Percentiles rank a stretch among this genome's conserved stretches.
Evolutionary conservation across 2,888 invertebrate species (phyloP).

Genomic region (Synergus japonicus): DNA sequence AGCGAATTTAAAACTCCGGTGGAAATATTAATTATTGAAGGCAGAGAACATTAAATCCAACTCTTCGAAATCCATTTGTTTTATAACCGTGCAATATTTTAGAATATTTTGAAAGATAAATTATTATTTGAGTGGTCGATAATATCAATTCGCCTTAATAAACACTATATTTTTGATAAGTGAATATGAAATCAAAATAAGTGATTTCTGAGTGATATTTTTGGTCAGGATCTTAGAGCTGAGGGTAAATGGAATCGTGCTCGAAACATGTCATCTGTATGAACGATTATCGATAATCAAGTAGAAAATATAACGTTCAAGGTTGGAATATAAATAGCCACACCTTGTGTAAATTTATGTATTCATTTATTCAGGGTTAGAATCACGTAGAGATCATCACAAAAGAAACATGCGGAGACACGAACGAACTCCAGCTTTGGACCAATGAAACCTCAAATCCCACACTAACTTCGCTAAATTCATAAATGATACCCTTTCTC

Average conservation of each 20-base stretch:
- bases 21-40: neutral
- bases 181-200: too few relatives aligned
- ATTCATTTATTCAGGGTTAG: constrained; percentile 47
- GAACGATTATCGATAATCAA: constrained; percentile 63
- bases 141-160: too few relatives aligned
- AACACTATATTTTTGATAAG: too few relatives aligned
- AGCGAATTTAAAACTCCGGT: neutral
- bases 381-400: constrained; percentile 7
- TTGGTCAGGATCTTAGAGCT: neutral
- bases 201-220: too few relatives aligned
- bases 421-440: neutral
- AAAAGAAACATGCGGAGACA: constrained; percentile 10
- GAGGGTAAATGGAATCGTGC: neutral
- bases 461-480: neutral
- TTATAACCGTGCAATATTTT: too few relatives aligned
- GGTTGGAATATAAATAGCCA: constrained; percentile 52
- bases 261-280: constrained; percentile 42
- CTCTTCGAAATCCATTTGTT: neutral
- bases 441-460: neutral
- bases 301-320: constrained; percentile 60
- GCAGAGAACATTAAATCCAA: neutral
- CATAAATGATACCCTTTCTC: neutral
- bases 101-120: too few relatives aligned
- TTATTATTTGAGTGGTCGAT: too few relatives aligned
- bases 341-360: constrained; percentile 40